Percentiles rank a stretch among this genome's conserved stretches.
Conservation (phyloP, 2,888 invertebrate species). For the Oithona nana region DNA sequence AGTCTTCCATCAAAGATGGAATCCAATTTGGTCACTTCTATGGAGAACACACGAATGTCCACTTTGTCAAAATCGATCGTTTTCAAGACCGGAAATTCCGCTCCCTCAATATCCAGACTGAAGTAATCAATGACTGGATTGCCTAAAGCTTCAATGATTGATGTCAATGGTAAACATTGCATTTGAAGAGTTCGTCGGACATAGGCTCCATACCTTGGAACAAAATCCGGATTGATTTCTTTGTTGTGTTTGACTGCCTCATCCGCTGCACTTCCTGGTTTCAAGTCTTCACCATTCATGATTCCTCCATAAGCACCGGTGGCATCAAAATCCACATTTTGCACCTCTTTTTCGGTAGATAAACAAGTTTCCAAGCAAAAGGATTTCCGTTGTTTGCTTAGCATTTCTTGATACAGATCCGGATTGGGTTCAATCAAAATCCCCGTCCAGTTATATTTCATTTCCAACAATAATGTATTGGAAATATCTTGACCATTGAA, state of each 20-base stretch:
- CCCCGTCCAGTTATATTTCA: slow-evolving; percentile 10
- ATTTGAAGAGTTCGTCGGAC: not conserved
- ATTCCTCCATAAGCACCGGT: not conserved
- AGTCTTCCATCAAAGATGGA: not conserved
- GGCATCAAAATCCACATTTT: slow-evolving; percentile 9
- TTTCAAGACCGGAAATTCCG: not conserved
- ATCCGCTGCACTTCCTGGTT: not conserved
- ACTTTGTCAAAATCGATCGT: not conserved
- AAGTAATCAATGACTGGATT: not conserved
- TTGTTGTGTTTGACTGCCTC: not conserved
- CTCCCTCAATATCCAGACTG: not conserved
- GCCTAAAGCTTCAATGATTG: not conserved
- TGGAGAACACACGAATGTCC: not conserved
- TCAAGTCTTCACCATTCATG: not conserved
- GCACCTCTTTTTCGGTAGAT: not conserved
- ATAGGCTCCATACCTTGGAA: not conserved
- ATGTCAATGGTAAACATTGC: not conserved
- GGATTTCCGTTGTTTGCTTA: slow-evolving; percentile 1
- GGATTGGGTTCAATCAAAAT: slow-evolving; percentile 11
- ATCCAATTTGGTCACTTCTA: not conserved
- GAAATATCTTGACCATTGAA: slow-evolving; percentile 12
- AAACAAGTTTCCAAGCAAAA: slow-evolving; percentile 7
- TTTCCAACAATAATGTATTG: slow-evolving; percentile 10
- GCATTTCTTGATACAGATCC: not conserved
- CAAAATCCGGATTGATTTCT: not conserved